Evolutionary conservation across 2,113 vertebrate species (phyloP).

Genomic region (Saccopteryx bilineata): DNA sequence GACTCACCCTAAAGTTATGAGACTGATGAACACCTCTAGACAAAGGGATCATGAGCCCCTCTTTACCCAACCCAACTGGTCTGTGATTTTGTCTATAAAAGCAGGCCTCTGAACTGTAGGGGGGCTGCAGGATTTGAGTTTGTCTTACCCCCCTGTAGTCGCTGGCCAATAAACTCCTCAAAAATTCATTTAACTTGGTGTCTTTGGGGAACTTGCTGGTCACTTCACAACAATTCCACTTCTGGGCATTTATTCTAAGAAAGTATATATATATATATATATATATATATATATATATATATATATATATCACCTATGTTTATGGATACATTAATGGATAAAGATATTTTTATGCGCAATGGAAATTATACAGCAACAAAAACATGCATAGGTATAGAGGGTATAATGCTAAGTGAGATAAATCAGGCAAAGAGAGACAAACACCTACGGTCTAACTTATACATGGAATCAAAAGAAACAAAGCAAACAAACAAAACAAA

Average conservation of each 20-base stretch:
- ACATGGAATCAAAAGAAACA: not conserved
- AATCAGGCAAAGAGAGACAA: not conserved
- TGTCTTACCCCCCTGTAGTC: too few relatives aligned
- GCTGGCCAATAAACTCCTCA: too few relatives aligned
- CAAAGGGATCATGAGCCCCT: too few relatives aligned
- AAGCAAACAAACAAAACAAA: not conserved
- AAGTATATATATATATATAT: not conserved
- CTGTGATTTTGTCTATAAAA: too few relatives aligned
- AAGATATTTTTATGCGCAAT: not conserved
- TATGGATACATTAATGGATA: not conserved
- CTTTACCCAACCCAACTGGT: too few relatives aligned
- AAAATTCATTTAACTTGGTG: not conserved
- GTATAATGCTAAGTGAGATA: not conserved
- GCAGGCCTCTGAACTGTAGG: too few relatives aligned
- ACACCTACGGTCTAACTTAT: not conserved
- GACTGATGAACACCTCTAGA: too few relatives aligned
- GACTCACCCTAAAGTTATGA: too few relatives aligned
- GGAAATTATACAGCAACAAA: not conserved
- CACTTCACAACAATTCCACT: not conserved
- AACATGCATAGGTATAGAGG: not conserved
- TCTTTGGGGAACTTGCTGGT: too few relatives aligned
- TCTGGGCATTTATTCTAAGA: not conserved
- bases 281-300: too few relatives aligned
- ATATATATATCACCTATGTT: too few relatives aligned
- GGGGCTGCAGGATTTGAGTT: too few relatives aligned